Evolutionary conservation across 2,888 invertebrate species (phyloP).

Genomic region (Leptopilina drosophilae): DNA sequence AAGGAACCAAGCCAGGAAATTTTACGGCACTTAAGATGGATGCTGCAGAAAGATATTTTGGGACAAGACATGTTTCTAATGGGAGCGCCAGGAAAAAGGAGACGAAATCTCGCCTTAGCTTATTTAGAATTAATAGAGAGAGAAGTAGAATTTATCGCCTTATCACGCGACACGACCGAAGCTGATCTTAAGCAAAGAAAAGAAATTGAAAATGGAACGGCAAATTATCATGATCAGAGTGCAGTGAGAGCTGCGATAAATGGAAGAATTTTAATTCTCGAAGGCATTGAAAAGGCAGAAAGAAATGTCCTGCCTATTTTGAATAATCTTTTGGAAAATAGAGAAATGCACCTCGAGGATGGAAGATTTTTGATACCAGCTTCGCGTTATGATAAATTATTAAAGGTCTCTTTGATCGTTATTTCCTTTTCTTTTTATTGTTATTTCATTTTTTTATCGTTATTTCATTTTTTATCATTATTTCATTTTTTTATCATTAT

Average conservation of each 20-base stretch:
- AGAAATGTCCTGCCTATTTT: slow-evolving; percentile 96
- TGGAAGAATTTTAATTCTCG: slow-evolving; percentile 92
- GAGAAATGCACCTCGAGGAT: slow-evolving; percentile 99
- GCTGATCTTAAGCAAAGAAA: slow-evolving; percentile 96
- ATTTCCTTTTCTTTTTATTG: background rate
- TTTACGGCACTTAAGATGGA: slow-evolving; percentile 93
- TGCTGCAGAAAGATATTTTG: slow-evolving; percentile 95
- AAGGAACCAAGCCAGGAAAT: slow-evolving; percentile 84
- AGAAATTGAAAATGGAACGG: slow-evolving; percentile 92
- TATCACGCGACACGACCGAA: slow-evolving; percentile 97
- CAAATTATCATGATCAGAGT: slow-evolving; percentile 96
- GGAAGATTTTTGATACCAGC: slow-evolving; percentile 95
- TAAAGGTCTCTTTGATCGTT: slow-evolving; percentile 80
- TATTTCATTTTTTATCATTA: too few species aligned
- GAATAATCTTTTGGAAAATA: slow-evolving; percentile 96
- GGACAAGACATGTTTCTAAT: slow-evolving; percentile 97
- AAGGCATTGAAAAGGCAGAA: slow-evolving; percentile 98
- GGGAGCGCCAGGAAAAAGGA: slow-evolving; percentile 91
- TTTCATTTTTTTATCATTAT: too few species aligned
- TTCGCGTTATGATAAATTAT: slow-evolving; percentile 91
- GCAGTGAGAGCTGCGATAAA: slow-evolving; percentile 94
- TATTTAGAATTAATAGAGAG: slow-evolving; percentile 92
- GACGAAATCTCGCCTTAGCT: slow-evolving; percentile 90
- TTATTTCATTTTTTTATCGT: slow-evolving; percentile 26
- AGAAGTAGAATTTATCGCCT: slow-evolving; percentile 94